Evolutionary conservation across 1,140 invertebrate genomes (phyloP).

Genomic region (Drosophila carrolli): DNA sequence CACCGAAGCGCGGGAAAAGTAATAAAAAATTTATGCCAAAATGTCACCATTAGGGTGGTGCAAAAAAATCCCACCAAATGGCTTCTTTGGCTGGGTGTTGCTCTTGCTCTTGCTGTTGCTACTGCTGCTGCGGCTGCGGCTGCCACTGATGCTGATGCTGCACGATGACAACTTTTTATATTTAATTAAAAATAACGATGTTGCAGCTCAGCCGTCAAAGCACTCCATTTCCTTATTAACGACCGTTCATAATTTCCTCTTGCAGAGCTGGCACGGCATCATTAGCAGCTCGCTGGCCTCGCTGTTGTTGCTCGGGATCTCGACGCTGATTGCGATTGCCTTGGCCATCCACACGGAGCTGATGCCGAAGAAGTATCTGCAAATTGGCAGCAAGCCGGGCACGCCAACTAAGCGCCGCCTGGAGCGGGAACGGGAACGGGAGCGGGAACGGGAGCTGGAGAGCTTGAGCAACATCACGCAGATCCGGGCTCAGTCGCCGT

Average conservation of each 20-base stretch:
- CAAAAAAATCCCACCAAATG: slow-evolving; percentile 42
- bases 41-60: slow-evolving; percentile 52
- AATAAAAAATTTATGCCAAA: slow-evolving; percentile 64
- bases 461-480: slow-evolving; percentile 73
- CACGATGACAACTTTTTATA: slow-evolving; percentile 71
- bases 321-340: slow-evolving; percentile 82
- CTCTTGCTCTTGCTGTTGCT: slow-evolving; percentile 10
- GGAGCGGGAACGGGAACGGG: slow-evolving; percentile 28
- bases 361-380: slow-evolving; percentile 82
- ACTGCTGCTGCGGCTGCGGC: background rate
- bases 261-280: slow-evolving; percentile 82
- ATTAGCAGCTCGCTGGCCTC: slow-evolving; percentile 83
- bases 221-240: slow-evolving; percentile 68
- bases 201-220: slow-evolving; percentile 53
- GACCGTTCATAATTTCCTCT: slow-evolving; percentile 55
- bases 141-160: slow-evolving; percentile 25
- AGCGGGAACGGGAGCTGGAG: slow-evolving; percentile 45
- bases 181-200: slow-evolving; percentile 83
- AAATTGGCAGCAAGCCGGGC: slow-evolving; percentile 56
- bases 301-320: slow-evolving; percentile 78
- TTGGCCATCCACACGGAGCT: slow-evolving; percentile 83
- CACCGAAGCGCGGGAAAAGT: slow-evolving; percentile 11
- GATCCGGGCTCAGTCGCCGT: slow-evolving; percentile 65
- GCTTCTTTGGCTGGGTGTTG: slow-evolving; percentile 22
- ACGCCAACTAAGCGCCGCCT: slow-evolving; percentile 45